Evolutionary conservation across 1,140 invertebrate species (phyloP).

Genomic region (Paramacrobiotus metropolitanus): DNA sequence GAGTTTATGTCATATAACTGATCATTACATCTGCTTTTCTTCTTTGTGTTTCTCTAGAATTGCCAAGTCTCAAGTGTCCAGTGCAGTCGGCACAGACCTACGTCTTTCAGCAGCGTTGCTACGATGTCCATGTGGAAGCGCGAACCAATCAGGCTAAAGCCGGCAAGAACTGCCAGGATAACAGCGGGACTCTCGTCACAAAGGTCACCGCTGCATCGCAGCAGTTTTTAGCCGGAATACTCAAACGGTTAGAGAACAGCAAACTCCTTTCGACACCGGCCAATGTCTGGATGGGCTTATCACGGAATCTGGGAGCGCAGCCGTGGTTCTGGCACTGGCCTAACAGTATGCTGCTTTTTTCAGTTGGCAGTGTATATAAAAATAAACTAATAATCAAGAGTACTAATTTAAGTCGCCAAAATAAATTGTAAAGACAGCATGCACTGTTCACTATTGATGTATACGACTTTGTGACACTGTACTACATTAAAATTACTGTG

Average conservation of each 20-base stretch:
- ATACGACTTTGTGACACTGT: no score
- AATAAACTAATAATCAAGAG: no score
- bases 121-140: neutral
- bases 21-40: no score
- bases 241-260: neutral
- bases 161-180: slow-evolving; percentile 1
- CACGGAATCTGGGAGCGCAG: neutral
- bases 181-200: neutral
- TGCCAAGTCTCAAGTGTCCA: neutral
- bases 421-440: no score
- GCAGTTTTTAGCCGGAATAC: neutral
- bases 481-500: no score
- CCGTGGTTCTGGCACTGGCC: neutral
- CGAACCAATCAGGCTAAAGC: neutral
- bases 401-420: no score
- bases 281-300: neutral
- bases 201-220: neutral
- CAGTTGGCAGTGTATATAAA: no score
- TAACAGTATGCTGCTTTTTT: neutral
- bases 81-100: neutral
- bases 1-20: no score
- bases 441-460: no score
- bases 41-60: neutral
- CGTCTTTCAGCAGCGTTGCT: slow-evolving; percentile 1
- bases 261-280: neutral